phyloP scores from a whole-genome alignment of 2,888 invertebrate species.

The Drosophila colorata region DNA sequence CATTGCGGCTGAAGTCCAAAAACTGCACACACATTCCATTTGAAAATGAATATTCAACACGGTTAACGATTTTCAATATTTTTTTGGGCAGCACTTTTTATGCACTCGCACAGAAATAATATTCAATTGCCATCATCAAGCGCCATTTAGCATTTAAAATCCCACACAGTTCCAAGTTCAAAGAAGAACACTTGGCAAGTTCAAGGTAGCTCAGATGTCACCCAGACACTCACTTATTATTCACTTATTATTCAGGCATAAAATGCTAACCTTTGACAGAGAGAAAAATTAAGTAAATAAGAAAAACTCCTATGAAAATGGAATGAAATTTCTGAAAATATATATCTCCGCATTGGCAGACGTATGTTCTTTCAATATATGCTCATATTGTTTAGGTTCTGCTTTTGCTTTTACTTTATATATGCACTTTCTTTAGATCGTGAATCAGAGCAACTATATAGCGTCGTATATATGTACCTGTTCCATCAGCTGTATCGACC shows the following conservation, averaged over 20 bases:
- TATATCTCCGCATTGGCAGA: not conserved
- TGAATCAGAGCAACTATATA: conserved; percentile 14
- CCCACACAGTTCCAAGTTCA: conserved; percentile 28
- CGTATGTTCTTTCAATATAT: not conserved
- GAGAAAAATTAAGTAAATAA: not conserved
- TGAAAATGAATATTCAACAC: conserved; percentile 43
- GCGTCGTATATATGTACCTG: conserved; percentile 5
- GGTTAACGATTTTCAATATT: conserved; percentile 40
- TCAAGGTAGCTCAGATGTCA: conserved; percentile 31
- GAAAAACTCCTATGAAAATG: too few relatives aligned
- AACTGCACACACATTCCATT: conserved; percentile 52
- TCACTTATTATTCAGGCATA: too few relatives aligned
- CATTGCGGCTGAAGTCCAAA: conserved; percentile 61
- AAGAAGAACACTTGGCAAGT: conserved; percentile 27
- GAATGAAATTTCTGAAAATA: not conserved
- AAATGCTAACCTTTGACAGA: conserved; percentile 4
- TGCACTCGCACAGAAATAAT: conserved; percentile 62
- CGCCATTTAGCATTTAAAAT: conserved; percentile 29
- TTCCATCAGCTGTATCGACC: conserved; percentile 16
- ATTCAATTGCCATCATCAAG: conserved; percentile 58
- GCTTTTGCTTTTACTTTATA: too few relatives aligned
- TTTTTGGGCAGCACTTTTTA: conserved; percentile 55
- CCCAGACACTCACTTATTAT: conserved; percentile 7
- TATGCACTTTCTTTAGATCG: conserved; percentile 1
- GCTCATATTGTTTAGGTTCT: not conserved